These are phyloP conservation scores for Rhynchopsitta pachyrhyncha DNA, from an alignment of 2,113 vertebrate species.

Conservation along the genomic window DNA sequence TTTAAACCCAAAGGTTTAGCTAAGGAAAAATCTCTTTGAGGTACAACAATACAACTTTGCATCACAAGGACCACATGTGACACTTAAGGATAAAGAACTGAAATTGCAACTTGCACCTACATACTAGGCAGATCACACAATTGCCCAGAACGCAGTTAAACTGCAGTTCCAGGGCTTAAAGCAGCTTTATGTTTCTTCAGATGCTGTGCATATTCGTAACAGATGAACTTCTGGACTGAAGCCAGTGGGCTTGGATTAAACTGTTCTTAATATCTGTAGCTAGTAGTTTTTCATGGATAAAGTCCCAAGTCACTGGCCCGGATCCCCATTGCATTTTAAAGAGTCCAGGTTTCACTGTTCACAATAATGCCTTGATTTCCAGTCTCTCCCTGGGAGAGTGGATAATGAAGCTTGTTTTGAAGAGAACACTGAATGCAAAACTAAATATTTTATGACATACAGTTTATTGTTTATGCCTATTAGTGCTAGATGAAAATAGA, in stretches of 20 bases:
- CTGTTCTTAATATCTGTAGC: fast-evolving
- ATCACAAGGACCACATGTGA: not conserved
- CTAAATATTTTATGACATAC: not conserved
- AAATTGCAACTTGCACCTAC: not conserved
- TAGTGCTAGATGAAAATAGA: not conserved
- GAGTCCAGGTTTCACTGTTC: not conserved
- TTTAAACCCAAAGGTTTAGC: conserved; percentile 9
- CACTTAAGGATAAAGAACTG: not conserved
- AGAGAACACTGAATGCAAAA: conserved; percentile 6
- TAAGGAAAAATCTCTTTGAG: conserved; percentile 25
- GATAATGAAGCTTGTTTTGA: not conserved
- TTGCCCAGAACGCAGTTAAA: not conserved
- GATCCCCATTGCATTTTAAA: not conserved
- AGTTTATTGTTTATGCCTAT: not conserved
- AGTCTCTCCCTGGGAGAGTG: not conserved
- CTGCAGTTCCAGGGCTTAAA: not conserved
- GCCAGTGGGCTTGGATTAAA: not conserved
- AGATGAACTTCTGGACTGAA: not conserved
- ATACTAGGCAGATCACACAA: not conserved
- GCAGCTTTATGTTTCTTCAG: conserved; percentile 18
- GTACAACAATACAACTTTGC: not conserved
- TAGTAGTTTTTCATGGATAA: not conserved
- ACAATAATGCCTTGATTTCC: not conserved
- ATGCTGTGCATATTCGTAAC: conserved; percentile 23
- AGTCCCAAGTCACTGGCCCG: not conserved